Evolutionary conservation across 2,113 vertebrate species (phyloP).

Genomic region (Cebus imitator): DNA sequence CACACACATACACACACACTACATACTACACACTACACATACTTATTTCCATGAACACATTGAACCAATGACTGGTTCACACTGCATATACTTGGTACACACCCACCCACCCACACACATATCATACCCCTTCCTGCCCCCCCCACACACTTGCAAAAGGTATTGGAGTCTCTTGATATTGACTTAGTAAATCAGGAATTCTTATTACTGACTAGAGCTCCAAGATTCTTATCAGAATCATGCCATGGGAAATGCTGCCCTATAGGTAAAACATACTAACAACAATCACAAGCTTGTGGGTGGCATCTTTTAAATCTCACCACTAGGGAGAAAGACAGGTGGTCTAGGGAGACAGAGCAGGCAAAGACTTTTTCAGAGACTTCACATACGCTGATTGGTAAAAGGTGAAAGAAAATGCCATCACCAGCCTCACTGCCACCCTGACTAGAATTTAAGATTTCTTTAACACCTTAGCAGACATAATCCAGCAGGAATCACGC

Average conservation of each 20-base stretch:
- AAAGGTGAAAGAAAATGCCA: conserved; percentile 34
- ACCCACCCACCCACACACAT: too few relatives aligned
- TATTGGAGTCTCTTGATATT: not conserved
- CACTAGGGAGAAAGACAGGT: not conserved
- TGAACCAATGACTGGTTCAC: not conserved
- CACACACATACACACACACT: not conserved
- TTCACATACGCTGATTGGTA: not conserved
- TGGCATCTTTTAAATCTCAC: not conserved
- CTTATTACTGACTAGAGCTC: not conserved
- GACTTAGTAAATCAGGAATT: not conserved
- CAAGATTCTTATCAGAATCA: not conserved
- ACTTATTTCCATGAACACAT: not conserved
- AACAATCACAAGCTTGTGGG: not conserved
- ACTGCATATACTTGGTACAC: not conserved
- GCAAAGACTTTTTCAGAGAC: not conserved
- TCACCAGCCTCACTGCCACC: not conserved
- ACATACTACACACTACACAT: not conserved
- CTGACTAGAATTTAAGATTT: not conserved
- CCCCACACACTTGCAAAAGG: not conserved
- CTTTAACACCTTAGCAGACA: conserved; percentile 33
- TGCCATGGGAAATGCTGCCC: not conserved
- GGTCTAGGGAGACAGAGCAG: not conserved
- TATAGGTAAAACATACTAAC: not conserved
- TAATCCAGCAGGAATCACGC: not conserved
- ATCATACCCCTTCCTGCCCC: too few relatives aligned